Percentiles rank a stretch among this genome's conserved stretches.
phyloP scores from a whole-genome alignment of 2,888 invertebrate genomes.

The Cataglyphis altisquamis region DNA sequence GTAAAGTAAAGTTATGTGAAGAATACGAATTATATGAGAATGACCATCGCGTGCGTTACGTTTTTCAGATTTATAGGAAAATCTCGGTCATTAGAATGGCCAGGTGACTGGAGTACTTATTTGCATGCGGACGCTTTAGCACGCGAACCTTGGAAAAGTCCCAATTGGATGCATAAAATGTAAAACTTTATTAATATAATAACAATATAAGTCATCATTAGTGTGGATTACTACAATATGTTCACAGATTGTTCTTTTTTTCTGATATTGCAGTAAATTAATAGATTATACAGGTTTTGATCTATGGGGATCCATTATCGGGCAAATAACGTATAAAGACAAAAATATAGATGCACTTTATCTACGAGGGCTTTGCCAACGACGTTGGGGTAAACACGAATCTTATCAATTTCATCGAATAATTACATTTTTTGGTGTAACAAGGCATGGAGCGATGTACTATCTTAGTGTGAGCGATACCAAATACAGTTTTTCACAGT shows the following conservation, averaged over 20 bases:
- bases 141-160: slow-evolving; percentile 88
- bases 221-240: not conserved
- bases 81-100: slow-evolving; percentile 86
- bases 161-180: slow-evolving; percentile 88
- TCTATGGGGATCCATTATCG: slow-evolving; percentile 90
- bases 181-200: slow-evolving; percentile 79
- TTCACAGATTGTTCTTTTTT: not conserved
- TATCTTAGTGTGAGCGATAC: slow-evolving; percentile 87
- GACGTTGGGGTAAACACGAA: slow-evolving; percentile 85
- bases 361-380: slow-evolving; percentile 87
- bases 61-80: slow-evolving; percentile 88
- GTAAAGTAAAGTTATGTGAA: not conserved
- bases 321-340: slow-evolving; percentile 87
- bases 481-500: slow-evolving; percentile 88
- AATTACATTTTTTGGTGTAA: slow-evolving; percentile 85
- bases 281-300: slow-evolving; percentile 87
- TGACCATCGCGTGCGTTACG: not conserved
- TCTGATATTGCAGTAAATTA: slow-evolving; percentile 81
- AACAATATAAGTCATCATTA: not conserved
- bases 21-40: not conserved
- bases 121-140: slow-evolving; percentile 88
- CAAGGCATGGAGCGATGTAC: slow-evolving; percentile 88
- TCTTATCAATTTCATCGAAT: slow-evolving; percentile 80
- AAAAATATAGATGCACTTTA: slow-evolving; percentile 85
- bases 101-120: slow-evolving; percentile 87